Conservation (phyloP, 2,888 invertebrate genomes). For the Troglohyphantes excavatus region DNA sequence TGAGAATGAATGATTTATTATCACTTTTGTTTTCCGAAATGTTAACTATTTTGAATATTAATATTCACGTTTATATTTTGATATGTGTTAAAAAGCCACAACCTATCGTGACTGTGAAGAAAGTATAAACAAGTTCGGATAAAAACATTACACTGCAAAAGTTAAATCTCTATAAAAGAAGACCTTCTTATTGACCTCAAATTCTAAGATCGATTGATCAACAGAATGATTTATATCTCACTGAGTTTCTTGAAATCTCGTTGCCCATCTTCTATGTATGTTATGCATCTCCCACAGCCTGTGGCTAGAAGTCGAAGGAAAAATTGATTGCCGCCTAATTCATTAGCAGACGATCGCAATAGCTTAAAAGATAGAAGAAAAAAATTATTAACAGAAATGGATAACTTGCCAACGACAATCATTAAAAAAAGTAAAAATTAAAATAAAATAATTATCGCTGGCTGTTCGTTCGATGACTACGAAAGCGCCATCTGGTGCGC, state of each 20-base stretch:
- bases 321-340: conserved; percentile 50
- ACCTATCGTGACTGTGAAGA: no score
- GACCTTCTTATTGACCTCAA: background rate
- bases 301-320: background rate
- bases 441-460: conserved; percentile 62
- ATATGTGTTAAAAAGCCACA: no score
- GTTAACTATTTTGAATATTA: no score
- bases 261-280: background rate
- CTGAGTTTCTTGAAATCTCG: conserved; percentile 34
- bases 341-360: conserved; percentile 35
- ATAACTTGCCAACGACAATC: conserved; percentile 49
- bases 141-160: no score
- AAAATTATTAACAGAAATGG: conserved; percentile 37
- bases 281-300: background rate
- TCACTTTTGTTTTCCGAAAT: no score
- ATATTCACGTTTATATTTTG: no score
- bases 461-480: conserved; percentile 5
- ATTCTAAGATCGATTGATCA: conserved; percentile 24
- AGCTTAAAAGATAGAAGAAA: background rate
- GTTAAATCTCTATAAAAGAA: no score
- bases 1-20: no score
- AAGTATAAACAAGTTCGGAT: no score
- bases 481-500: conserved; percentile 53
- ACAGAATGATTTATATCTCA: conserved; percentile 21
- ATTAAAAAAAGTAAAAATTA: conserved; percentile 51